Evolutionary conservation across 2,113 vertebrate genomes (phyloP).

Genomic region (Neogale vison): DNA sequence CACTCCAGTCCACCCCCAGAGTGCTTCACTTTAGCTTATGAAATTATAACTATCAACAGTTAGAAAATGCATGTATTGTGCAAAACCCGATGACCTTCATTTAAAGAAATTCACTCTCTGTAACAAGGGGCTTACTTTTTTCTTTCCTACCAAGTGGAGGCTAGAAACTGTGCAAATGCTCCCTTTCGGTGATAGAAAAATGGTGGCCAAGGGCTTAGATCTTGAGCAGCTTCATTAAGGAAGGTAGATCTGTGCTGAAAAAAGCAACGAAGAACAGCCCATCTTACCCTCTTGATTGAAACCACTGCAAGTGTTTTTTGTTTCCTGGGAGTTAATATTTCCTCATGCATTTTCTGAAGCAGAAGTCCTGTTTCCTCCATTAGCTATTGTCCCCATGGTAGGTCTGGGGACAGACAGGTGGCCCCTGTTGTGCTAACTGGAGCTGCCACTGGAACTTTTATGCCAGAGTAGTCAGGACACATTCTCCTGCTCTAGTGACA

Average conservation of each 20-base stretch:
- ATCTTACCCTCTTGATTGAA: background rate
- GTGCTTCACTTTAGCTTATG: background rate
- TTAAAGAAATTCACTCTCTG: background rate
- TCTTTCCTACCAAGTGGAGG: background rate
- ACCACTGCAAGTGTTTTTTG: background rate
- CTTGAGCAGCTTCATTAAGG: background rate
- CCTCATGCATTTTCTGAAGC: background rate
- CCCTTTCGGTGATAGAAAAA: background rate
- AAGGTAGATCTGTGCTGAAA: background rate
- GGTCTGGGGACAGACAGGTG: fast-evolving
- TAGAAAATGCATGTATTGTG: background rate
- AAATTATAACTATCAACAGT: background rate
- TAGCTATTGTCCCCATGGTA: background rate
- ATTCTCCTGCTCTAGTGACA: background rate
- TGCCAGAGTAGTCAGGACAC: background rate
- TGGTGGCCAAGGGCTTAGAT: background rate
- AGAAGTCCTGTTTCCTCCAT: background rate
- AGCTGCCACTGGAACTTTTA: background rate
- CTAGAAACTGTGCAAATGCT: background rate
- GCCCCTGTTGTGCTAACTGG: background rate
- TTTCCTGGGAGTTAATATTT: background rate
- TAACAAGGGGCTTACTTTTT: background rate
- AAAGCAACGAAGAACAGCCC: background rate
- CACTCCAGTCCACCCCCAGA: fast-evolving
- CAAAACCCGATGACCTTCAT: background rate